Percentiles rank a stretch among this genome's conserved stretches.
These are phyloP conservation scores for Remorina albescens DNA, from an alignment of 2,797 vertebrate species.

Conservation along the genomic window DNA sequence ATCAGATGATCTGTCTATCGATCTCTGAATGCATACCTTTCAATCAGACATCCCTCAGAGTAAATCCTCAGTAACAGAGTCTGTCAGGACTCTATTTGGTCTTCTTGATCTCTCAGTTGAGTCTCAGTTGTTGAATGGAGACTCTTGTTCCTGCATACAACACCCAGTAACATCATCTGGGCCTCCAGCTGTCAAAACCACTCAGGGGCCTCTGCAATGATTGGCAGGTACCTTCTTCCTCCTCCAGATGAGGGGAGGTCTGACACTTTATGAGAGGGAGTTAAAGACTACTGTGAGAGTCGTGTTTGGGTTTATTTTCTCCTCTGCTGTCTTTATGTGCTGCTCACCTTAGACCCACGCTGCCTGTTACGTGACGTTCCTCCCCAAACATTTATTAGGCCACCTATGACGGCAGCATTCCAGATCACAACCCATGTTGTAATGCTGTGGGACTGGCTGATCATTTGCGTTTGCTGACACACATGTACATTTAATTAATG, in stretches of 20 bases:
- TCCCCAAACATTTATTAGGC: constrained; percentile 73
- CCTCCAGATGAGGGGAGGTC: constrained; percentile 67
- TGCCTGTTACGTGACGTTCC: constrained; percentile 68
- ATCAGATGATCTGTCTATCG: constrained; percentile 3
- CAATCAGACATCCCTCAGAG: constrained; percentile 14
- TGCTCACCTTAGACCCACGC: constrained; percentile 60
- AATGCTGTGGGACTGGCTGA: constrained; percentile 26
- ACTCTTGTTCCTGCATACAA: constrained; percentile 39
- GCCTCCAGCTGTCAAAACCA: constrained; percentile 61
- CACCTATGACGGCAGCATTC: constrained; percentile 67
- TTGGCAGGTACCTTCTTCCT: constrained; percentile 76
- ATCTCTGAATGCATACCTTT: constrained; percentile 28
- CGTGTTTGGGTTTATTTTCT: constrained; percentile 62
- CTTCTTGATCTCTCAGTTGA: constrained; percentile 37
- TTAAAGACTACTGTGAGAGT: constrained; percentile 65
- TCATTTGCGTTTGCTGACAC: constrained; percentile 38
- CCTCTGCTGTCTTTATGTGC: constrained; percentile 59
- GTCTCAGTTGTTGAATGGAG: constrained; percentile 35
- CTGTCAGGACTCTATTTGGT: constrained; percentile 43
- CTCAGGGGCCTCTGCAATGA: constrained; percentile 67
- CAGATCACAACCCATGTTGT: constrained; percentile 12
- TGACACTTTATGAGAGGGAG: constrained; percentile 71
- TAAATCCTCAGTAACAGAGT: constrained; percentile 19
- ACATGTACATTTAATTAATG: constrained; percentile 6
- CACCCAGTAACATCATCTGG: constrained; percentile 32